Evolutionary conservation across 2,888 invertebrate species (phyloP).

Genomic region (Tryphoninae sp.): DNA sequence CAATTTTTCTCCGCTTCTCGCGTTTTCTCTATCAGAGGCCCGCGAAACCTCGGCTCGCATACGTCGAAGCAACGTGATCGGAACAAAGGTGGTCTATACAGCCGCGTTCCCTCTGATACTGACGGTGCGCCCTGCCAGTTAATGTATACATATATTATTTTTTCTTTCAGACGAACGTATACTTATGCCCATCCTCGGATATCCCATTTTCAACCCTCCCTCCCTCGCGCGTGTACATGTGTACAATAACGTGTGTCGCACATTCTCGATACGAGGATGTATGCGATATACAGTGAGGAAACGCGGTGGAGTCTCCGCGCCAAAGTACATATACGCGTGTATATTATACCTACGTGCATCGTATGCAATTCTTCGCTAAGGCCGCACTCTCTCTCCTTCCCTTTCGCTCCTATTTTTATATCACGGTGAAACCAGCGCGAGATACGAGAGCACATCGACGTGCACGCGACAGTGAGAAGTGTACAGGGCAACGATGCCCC

Average conservation of each 20-base stretch:
- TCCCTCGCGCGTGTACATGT: too few relatives aligned
- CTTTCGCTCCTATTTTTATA: background rate
- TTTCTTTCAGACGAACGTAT: slow-evolving; percentile 7
- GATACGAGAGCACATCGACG: background rate
- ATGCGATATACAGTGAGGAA: background rate
- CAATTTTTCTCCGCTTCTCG: slow-evolving; percentile 55
- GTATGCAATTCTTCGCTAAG: slow-evolving; percentile 53
- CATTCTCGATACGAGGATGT: slow-evolving; percentile 2
- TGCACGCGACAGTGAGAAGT: too few relatives aligned
- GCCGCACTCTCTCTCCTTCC: slow-evolving; percentile 26
- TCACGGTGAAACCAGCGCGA: slow-evolving; percentile 20
- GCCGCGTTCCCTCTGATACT: slow-evolving; percentile 24
- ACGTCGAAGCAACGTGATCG: slow-evolving; percentile 62
- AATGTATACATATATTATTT: slow-evolving; percentile 13
- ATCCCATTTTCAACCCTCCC: too few relatives aligned
- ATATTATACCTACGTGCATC: slow-evolving; percentile 51
- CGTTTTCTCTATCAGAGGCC: slow-evolving; percentile 35
- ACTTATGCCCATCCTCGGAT: slow-evolving; percentile 4
- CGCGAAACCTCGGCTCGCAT: slow-evolving; percentile 4
- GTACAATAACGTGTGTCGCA: background rate
- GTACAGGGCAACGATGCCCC: too few relatives aligned
- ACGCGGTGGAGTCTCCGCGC: background rate
- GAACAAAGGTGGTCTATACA: slow-evolving; percentile 64
- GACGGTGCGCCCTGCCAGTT: background rate
- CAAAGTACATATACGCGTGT: slow-evolving; percentile 1